A percentile compares a stretch with the other conserved stretches of the same genome.
phyloP scores from a whole-genome alignment of 2,888 invertebrate species.

The Globia sparganii region DNA sequence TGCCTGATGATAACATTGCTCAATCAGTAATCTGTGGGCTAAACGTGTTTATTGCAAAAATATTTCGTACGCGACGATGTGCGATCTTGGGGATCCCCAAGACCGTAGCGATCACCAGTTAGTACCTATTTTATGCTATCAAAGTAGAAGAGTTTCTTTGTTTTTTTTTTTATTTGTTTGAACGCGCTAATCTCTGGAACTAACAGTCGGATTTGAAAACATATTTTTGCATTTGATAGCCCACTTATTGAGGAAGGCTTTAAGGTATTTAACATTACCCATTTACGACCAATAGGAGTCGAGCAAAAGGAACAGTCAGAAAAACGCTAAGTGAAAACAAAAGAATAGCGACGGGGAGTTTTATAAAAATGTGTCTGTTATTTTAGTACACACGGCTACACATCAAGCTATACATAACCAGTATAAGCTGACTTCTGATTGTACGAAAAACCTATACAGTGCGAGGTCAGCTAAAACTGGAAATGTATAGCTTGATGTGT shows the following conservation, averaged over 20 bases:
- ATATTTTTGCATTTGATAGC: neutral
- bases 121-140: neutral
- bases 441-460: too few relatives aligned
- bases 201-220: neutral
- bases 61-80: neutral
- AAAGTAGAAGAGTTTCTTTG: neutral
- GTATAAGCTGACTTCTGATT: too few relatives aligned
- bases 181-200: neutral
- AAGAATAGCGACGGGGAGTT: neutral
- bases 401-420: too few relatives aligned
- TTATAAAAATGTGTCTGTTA: neutral
- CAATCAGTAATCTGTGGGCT: neutral
- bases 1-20: neutral
- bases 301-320: neutral
- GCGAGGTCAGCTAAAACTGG: too few relatives aligned
- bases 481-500: too few relatives aligned
- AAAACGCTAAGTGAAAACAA: neutral
- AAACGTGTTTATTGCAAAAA: conserved; percentile 2
- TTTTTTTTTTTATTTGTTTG: neutral
- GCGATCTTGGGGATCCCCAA: neutral
- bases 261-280: neutral
- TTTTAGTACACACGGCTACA: too few relatives aligned
- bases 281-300: neutral
- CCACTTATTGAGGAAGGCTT: neutral
- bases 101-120: neutral